Conservation (phyloP, 2,888 invertebrate genomes). For the Parascotia fuliginaria region DNA sequence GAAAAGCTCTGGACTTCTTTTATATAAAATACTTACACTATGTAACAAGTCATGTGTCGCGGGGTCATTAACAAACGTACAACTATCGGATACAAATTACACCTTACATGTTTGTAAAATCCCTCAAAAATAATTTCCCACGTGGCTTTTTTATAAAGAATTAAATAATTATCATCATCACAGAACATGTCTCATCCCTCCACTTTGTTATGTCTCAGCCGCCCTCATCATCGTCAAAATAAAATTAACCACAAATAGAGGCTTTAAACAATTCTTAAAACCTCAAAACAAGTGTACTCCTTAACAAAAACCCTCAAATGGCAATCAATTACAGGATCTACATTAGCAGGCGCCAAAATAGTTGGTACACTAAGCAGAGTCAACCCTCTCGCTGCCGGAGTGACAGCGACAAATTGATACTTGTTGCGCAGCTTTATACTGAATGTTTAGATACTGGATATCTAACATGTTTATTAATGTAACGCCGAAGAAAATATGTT, state of each 20-base stretch:
- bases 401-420: slow-evolving; percentile 73
- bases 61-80: no score
- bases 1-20: no score
- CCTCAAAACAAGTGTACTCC: neutral
- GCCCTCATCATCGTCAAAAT: no score
- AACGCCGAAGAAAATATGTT: slow-evolving; percentile 5
- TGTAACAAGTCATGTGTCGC: no score
- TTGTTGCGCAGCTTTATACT: slow-evolving; percentile 59
- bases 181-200: no score
- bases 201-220: no score
- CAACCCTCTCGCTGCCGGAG: slow-evolving; percentile 44
- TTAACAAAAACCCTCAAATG: slow-evolving; percentile 19
- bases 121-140: no score
- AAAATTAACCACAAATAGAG: neutral
- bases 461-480: slow-evolving; percentile 44
- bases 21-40: no score
- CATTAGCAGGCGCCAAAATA: slow-evolving; percentile 47
- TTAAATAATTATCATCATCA: no score
- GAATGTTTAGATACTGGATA: slow-evolving; percentile 40
- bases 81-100: no score
- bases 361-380: slow-evolving; percentile 43
- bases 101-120: no score
- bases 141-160: no score
- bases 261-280: neutral
- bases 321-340: slow-evolving; percentile 36